These are phyloP conservation scores for Pseudochaenichthys georgianus DNA, from an alignment of 2,797 vertebrate species.

Conservation along the genomic window DNA sequence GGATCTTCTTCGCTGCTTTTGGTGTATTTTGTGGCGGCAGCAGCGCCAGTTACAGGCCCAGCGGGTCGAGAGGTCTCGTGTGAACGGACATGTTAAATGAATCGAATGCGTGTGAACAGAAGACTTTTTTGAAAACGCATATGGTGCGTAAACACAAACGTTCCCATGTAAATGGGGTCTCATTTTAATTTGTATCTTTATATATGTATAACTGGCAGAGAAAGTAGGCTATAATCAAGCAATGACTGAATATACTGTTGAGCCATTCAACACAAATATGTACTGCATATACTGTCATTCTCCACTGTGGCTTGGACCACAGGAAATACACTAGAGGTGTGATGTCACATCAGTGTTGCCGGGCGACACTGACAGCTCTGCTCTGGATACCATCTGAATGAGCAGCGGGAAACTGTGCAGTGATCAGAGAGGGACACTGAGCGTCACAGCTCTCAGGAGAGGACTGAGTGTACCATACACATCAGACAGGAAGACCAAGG, in stretches of 20 bases:
- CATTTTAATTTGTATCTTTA: not conserved
- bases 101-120: too few species aligned
- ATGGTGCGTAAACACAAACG: too few species aligned
- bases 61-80: too few species aligned
- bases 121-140: too few species aligned
- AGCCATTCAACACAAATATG: not conserved
- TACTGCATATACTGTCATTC: not conserved
- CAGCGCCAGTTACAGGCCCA: too few species aligned
- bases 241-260: not conserved
- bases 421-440: constrained; percentile 21
- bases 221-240: not conserved
- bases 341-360: constrained; percentile 34
- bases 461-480: not conserved
- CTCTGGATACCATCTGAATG: constrained; percentile 35
- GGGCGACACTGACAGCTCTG: constrained; percentile 30
- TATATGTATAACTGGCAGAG: not conserved
- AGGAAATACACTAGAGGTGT: constrained; percentile 28
- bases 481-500: not conserved
- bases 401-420: constrained; percentile 21
- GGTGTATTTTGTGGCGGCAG: too few species aligned
- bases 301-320: not conserved
- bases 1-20: too few species aligned
- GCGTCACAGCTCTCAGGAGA: constrained; percentile 12
- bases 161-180: not conserved
- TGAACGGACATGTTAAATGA: too few species aligned